Evolutionary conservation across 1,140 invertebrate genomes (phyloP).

Genomic region (Eupeodes corollae): DNA sequence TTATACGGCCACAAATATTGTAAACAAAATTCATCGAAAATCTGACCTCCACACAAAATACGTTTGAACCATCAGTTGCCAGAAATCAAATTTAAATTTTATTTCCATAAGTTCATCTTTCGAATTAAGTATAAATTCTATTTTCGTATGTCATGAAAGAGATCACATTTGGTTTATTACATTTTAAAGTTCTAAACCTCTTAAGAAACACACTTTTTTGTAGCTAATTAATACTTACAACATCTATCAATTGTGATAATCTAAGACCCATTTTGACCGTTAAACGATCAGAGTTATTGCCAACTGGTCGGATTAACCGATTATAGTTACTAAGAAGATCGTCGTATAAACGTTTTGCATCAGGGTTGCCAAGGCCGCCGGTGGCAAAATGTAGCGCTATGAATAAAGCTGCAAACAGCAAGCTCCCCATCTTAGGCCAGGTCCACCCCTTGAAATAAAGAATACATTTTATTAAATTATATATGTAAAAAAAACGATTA

Average conservation of each 20-base stretch:
- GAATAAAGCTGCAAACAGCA: constrained; percentile 58
- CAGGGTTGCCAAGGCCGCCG: constrained; percentile 64
- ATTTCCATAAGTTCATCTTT: no score
- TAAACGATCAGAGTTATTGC: constrained; percentile 90
- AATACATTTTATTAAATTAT: neutral
- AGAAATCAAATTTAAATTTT: no score
- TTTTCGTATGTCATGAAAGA: no score
- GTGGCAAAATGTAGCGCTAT: constrained; percentile 52
- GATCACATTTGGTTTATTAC: neutral
- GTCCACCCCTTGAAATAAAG: constrained; percentile 55
- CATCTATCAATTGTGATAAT: constrained; percentile 94
- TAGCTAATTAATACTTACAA: constrained; percentile 63
- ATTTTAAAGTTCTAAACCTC: constrained; percentile 6
- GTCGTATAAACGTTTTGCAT: constrained; percentile 89
- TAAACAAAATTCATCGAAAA: no score
- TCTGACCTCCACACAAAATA: no score
- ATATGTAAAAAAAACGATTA: no score
- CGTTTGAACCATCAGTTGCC: no score
- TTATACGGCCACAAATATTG: no score
- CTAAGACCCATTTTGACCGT: constrained; percentile 93
- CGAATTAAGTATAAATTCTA: no score
- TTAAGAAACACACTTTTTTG: constrained; percentile 1
- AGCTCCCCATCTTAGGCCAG: constrained; percentile 68
- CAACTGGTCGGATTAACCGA: constrained; percentile 90
- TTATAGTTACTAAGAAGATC: constrained; percentile 95